Evolutionary conservation across 1,140 invertebrate species (phyloP), one percentile per base, ranked within the genome.

Genomic region (Cardiocondyla obscurior): DNA sequence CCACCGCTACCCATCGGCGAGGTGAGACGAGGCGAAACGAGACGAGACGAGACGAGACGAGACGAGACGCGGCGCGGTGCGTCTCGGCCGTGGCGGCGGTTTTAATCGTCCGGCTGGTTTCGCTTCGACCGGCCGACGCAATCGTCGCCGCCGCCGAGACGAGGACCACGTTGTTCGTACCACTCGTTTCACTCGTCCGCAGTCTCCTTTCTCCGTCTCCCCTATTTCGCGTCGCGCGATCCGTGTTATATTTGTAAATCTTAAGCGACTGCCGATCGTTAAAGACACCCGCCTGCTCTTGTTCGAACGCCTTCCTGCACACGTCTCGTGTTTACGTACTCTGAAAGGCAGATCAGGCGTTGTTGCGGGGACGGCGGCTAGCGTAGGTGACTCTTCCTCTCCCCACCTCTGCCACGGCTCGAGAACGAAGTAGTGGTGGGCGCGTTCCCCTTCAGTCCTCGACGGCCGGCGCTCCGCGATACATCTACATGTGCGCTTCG

Each of bases 241-340:
- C 36, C 85, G 74, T 82, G 85, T 87, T 87, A 87, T 90, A 90
- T 86, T 88, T 86, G 86, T 88, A 86, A 88, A 89, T 84, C 77
- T 81, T 60, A 86, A 89, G 55, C 72, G 82, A 86, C 81, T 79
- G 81, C 69, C 82, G 73, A 86, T 87, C 82, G 82, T 84, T 74
- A 62, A 70, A 76, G 46, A 49, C 53, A 42, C 42, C 58, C 65
- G 55, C 67, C 51, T n/a, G 85, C 42, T 83, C 72, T 65, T 58
- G 30, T 51, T 65, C 44, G 39, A 62, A 25, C 65, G 49, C 46
- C 74, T 74, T 57, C 25, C 46, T 58, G 51, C 30, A 16, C 44
- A 36, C 16, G 8, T 22, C 55, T 12, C 36, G 28, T 39, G 25
- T 33, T n/a, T 49, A 53, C 25, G 5, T n/a, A n/a, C n/a, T n/a